phyloP scores from a whole-genome alignment of 2,797 vertebrate genomes.

The Micrastur ruficollis region DNA sequence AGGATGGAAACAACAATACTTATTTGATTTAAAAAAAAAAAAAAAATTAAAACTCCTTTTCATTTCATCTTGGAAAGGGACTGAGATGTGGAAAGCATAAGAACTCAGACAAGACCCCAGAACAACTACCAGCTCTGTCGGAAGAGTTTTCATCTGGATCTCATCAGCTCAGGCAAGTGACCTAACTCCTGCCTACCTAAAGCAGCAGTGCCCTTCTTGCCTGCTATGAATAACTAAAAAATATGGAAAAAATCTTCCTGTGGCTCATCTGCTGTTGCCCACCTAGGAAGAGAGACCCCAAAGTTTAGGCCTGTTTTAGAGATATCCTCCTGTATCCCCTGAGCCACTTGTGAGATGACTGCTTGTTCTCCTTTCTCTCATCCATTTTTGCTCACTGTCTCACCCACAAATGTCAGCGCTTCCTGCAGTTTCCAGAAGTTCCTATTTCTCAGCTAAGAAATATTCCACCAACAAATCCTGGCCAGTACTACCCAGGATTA shows the following conservation, averaged over 20 bases:
- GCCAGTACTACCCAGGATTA: background rate
- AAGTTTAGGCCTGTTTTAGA: background rate
- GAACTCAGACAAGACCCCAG: background rate
- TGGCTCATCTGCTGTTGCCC: background rate
- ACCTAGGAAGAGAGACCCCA: background rate
- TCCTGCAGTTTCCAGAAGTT: background rate
- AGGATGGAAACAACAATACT: background rate
- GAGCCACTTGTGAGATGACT: background rate
- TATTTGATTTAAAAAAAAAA: background rate
- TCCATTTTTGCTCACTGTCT: background rate
- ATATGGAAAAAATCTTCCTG: background rate
- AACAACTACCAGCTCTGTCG: background rate
- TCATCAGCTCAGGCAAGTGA: background rate
- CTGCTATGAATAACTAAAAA: background rate
- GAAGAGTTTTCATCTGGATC: background rate
- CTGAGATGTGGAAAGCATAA: background rate
- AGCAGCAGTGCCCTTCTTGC: background rate
- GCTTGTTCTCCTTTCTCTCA: background rate
- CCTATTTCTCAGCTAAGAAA: background rate
- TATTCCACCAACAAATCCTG: background rate
- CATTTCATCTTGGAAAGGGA: background rate
- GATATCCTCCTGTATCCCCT: background rate
- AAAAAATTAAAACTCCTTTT: background rate
- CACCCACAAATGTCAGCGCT: background rate
- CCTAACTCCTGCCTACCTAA: background rate